Conservation (phyloP, 2,113 vertebrate genomes). For the Lampris incognitus region DNA sequence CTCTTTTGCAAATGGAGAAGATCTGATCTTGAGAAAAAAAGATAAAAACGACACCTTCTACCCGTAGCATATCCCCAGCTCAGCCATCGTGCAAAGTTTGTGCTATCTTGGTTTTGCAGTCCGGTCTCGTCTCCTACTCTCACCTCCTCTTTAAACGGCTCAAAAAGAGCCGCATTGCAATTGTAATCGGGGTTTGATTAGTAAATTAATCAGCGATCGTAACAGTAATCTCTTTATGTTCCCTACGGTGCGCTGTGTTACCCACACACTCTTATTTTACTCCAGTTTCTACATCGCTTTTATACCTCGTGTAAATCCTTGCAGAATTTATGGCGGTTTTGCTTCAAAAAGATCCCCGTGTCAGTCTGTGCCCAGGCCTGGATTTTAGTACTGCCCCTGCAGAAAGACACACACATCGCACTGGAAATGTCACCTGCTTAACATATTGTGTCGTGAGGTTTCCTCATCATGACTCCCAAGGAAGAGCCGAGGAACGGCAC, state of each 20-base stretch:
- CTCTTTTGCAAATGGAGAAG: background rate
- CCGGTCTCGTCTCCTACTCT: background rate
- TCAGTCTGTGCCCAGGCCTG: constrained; percentile 15
- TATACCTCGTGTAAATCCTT: background rate
- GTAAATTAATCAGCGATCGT: constrained; percentile 37
- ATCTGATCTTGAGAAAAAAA: constrained; percentile 12
- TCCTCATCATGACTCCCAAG: constrained; percentile 25
- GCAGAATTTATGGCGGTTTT: constrained; percentile 21
- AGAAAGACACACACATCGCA: constrained; percentile 24
- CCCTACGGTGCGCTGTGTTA: background rate
- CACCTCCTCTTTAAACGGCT: constrained; percentile 9
- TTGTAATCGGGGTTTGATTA: constrained; percentile 40
- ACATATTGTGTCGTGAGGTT: background rate
- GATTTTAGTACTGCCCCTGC: constrained; percentile 14
- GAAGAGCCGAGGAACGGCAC: constrained; percentile 13
- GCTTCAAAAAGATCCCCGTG: background rate
- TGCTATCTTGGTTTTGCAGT: background rate
- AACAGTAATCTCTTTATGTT: constrained; percentile 21
- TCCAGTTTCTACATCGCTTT: background rate
- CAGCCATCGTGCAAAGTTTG: too few species aligned
- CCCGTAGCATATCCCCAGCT: too few species aligned
- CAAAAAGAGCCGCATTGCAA: constrained; percentile 1
- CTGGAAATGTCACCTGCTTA: background rate
- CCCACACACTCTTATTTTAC: background rate
- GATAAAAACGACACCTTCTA: background rate